phyloP scores from a whole-genome alignment of 2,113 vertebrate species.

The Seriola dumerili region DNA sequence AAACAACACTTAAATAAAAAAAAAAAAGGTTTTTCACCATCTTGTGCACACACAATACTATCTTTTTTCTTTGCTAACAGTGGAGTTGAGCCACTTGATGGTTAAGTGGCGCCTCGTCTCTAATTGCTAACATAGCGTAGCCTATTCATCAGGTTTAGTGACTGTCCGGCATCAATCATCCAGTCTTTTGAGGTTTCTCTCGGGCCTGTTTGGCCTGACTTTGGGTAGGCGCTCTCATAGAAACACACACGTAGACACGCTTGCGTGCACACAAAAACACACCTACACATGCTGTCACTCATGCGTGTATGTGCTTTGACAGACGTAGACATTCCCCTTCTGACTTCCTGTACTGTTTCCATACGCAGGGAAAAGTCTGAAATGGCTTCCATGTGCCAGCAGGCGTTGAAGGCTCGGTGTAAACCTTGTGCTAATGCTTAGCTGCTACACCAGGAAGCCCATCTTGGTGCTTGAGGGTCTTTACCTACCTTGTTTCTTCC shows the following conservation, averaged over 20 bases:
- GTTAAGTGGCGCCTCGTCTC: slow-evolving; percentile 65
- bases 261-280: slow-evolving; percentile 54
- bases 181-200: slow-evolving; percentile 55
- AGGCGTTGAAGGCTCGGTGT: slow-evolving; percentile 58
- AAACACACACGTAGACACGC: slow-evolving; percentile 45
- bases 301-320: slow-evolving; percentile 58
- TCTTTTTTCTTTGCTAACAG: slow-evolving; percentile 46
- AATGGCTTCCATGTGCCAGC: slow-evolving; percentile 75
- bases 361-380: slow-evolving; percentile 37
- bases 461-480: slow-evolving; percentile 30
- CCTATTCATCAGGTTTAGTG: slow-evolving; percentile 69
- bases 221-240: slow-evolving; percentile 44
- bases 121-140: slow-evolving; percentile 67
- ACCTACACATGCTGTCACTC: slow-evolving; percentile 59
- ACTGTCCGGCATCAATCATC: slow-evolving; percentile 73
- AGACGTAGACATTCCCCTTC: slow-evolving; percentile 40
- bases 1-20: background rate
- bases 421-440: slow-evolving; percentile 49
- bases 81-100: slow-evolving; percentile 56
- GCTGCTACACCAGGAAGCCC: slow-evolving; percentile 41
- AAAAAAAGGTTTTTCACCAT: slow-evolving; percentile 1
- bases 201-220: slow-evolving; percentile 51
- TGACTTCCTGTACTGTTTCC: slow-evolving; percentile 55
- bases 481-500: slow-evolving; percentile 31
- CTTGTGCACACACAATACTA: slow-evolving; percentile 2